phyloP scores from a whole-genome alignment of 2,888 invertebrate genomes.

The Melipona beecheii region DNA sequence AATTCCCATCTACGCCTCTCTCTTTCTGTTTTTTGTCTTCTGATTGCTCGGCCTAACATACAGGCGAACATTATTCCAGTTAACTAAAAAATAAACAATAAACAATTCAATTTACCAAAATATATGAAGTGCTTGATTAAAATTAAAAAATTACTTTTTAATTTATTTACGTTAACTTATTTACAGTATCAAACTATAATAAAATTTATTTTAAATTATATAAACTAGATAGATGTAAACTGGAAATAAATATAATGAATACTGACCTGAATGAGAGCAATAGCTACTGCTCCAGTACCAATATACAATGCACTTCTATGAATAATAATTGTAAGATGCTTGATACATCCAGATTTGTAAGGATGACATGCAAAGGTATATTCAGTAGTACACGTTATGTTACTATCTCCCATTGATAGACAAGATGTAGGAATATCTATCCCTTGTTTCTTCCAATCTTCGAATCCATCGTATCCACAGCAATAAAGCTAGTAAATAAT shows the following conservation, averaged over 20 bases:
- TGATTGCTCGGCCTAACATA: conserved; percentile 94
- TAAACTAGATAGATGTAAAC: background rate
- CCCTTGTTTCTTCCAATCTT: conserved; percentile 85
- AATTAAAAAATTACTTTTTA: background rate
- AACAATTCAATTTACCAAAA: background rate
- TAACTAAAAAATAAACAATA: conserved; percentile 85
- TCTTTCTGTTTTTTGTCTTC: conserved; percentile 90
- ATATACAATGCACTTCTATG: conserved; percentile 89
- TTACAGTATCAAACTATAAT: background rate
- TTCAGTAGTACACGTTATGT: background rate
- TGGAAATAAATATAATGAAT: conserved; percentile 8
- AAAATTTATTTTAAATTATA: background rate
- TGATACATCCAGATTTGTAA: conserved; percentile 86
- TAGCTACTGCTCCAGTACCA: conserved; percentile 91
- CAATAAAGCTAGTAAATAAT: conserved; percentile 80
- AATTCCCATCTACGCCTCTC: conserved; percentile 90
- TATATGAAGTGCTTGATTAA: background rate
- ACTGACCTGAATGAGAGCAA: conserved; percentile 91
- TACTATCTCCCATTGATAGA: conserved; percentile 81
- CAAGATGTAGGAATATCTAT: conserved; percentile 86
- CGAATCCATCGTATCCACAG: conserved; percentile 80
- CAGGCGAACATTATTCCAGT: conserved; percentile 95
- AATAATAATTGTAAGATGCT: conserved; percentile 87
- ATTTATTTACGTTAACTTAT: background rate
- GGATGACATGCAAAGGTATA: too few species aligned